A percentile compares a stretch with the other conserved stretches of the same genome.
These are phyloP conservation scores for Platycercus adscitus DNA, from an alignment of 2,113 vertebrate species.

Conservation along the genomic window DNA sequence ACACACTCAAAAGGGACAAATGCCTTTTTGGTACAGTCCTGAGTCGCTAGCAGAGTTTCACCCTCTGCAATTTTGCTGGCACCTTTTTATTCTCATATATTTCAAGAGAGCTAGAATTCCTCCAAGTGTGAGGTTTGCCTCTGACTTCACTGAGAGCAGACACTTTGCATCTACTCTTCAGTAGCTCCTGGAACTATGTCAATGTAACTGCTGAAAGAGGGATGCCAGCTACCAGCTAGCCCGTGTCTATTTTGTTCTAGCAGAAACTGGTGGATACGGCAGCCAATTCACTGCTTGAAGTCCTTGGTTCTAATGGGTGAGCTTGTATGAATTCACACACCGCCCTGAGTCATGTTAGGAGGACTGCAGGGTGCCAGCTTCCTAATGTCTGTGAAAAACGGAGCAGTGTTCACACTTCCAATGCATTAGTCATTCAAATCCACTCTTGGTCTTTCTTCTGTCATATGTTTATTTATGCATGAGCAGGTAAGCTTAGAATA, in stretches of 20 bases:
- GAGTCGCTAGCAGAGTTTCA: not conserved
- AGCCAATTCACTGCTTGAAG: not conserved
- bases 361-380: not conserved
- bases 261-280: not conserved
- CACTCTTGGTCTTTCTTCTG: constrained; percentile 14
- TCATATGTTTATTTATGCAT: not conserved
- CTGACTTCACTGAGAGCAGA: not conserved
- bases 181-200: not conserved
- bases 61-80: not conserved
- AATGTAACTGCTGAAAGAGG: not conserved
- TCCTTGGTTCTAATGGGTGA: not conserved
- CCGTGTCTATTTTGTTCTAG: not conserved
- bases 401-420: not conserved
- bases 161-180: not conserved
- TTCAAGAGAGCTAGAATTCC: not conserved
- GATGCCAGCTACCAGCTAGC: not conserved
- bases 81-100: not conserved
- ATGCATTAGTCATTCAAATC: constrained; percentile 11
- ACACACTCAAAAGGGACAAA: not conserved
- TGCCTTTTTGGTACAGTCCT: not conserved
- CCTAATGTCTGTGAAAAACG: not conserved
- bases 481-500: constrained; percentile 26
- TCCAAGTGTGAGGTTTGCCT: not conserved
- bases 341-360: not conserved
- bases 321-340: not conserved